Conservation (phyloP, 2,797 vertebrate genomes). For the Poecilia wingei region DNA sequence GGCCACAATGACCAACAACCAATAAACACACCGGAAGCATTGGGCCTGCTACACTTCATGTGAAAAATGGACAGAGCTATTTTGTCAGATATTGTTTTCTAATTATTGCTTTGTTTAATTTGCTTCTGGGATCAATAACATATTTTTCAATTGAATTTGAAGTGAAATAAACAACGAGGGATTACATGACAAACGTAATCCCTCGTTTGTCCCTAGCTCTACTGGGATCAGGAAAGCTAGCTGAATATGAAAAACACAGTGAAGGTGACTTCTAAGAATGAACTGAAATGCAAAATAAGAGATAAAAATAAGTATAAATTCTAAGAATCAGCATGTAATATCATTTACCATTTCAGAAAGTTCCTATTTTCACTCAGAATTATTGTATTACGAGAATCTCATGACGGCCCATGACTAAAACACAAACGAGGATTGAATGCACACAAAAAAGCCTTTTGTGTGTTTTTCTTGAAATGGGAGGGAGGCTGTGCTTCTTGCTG, state of each 20-base stretch:
- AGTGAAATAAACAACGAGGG: not conserved
- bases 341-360: not conserved
- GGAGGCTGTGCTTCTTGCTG: not conserved
- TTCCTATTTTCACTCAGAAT: not conserved
- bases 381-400: not conserved
- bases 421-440: slow-evolving; percentile 28
- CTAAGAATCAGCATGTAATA: not conserved
- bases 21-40: not conserved
- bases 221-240: not conserved
- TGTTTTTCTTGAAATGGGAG: slow-evolving; percentile 4
- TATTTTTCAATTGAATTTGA: no score
- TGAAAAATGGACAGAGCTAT: not conserved
- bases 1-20: not conserved
- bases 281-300: not conserved
- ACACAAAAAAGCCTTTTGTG: not conserved
- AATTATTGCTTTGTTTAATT: no score
- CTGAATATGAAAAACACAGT: no score
- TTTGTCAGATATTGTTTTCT: not conserved
- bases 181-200: not conserved
- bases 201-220: no score
- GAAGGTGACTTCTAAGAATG: not conserved
- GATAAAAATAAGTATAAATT: not conserved
- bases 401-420: not conserved
- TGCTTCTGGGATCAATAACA: no score
- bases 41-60: not conserved